phyloP scores from a whole-genome alignment of 2,797 vertebrate genomes.

The Telmatherina bonti region DNA sequence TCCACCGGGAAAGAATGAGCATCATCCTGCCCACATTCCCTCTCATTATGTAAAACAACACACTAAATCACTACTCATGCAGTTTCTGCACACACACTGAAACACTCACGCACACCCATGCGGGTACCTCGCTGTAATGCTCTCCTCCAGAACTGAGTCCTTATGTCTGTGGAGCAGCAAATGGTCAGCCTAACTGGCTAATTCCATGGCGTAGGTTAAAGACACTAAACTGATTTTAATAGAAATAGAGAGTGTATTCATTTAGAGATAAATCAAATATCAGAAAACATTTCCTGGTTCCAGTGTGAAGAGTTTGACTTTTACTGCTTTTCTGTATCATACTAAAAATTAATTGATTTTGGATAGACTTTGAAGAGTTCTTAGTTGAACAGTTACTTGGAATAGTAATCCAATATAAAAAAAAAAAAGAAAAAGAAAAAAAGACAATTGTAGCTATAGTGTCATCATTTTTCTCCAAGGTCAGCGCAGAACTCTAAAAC shows the following conservation, averaged over 20 bases:
- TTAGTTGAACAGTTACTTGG: background rate
- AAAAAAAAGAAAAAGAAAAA: background rate
- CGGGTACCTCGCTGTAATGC: slow-evolving; percentile 83
- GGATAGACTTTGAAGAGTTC: background rate
- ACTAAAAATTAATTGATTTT: too few relatives aligned
- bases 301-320: background rate
- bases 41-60: slow-evolving; percentile 63
- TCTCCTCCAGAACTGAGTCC: slow-evolving; percentile 87
- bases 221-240: slow-evolving; percentile 8
- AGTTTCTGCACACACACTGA: slow-evolving; percentile 58
- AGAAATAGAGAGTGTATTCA: background rate
- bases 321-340: too few relatives aligned
- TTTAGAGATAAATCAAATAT: too few relatives aligned
- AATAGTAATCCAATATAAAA: background rate
- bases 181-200: slow-evolving; percentile 52
- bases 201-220: background rate
- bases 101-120: slow-evolving; percentile 69
- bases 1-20: slow-evolving; percentile 58
- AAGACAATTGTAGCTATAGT: background rate
- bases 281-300: background rate
- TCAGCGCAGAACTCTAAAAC: slow-evolving; percentile 8
- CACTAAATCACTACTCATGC: slow-evolving; percentile 68
- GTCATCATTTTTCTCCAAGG: slow-evolving; percentile 1
- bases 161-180: slow-evolving; percentile 82
- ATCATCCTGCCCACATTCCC: slow-evolving; percentile 63